phyloP scores from a whole-genome alignment of 2,113 vertebrate species.

The Octodon degus region DNA sequence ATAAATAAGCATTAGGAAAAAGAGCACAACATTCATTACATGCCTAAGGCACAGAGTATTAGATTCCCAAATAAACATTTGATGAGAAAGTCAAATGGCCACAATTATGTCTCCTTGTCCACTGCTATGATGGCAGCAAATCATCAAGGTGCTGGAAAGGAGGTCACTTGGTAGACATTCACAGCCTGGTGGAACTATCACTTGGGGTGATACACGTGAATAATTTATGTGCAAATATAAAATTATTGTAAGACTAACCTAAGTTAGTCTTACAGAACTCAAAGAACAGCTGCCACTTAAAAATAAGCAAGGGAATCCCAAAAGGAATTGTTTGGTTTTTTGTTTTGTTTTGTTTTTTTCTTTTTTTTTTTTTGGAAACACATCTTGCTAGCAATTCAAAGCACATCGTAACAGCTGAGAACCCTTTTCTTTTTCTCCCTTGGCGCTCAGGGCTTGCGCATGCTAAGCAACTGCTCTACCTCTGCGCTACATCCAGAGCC shows the following conservation, averaged over 20 bases:
- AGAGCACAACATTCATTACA: background rate
- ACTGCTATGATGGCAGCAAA: background rate
- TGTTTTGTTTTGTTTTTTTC: too few species aligned
- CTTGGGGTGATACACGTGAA: background rate
- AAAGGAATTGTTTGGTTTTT: background rate
- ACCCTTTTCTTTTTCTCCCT: background rate
- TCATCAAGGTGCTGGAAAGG: background rate
- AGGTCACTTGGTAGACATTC: background rate
- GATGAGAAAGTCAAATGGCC: background rate
- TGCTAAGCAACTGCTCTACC: background rate
- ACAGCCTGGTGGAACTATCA: background rate
- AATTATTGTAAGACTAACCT: background rate
- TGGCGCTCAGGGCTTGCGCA: background rate
- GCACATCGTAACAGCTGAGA: background rate
- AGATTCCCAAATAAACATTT: background rate
- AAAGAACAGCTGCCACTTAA: background rate
- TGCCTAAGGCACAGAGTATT: background rate
- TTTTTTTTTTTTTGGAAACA: background rate
- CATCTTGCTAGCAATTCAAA: constrained; percentile 10
- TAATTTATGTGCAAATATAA: background rate
- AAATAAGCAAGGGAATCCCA: background rate
- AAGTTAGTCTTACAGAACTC: background rate
- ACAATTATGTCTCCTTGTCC: background rate
- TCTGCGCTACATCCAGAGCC: background rate
- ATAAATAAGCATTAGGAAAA: background rate